These are phyloP conservation scores for Platorchestia sp. DNA, from an alignment of 1,140 invertebrate genomes.

Conservation along the genomic window DNA sequence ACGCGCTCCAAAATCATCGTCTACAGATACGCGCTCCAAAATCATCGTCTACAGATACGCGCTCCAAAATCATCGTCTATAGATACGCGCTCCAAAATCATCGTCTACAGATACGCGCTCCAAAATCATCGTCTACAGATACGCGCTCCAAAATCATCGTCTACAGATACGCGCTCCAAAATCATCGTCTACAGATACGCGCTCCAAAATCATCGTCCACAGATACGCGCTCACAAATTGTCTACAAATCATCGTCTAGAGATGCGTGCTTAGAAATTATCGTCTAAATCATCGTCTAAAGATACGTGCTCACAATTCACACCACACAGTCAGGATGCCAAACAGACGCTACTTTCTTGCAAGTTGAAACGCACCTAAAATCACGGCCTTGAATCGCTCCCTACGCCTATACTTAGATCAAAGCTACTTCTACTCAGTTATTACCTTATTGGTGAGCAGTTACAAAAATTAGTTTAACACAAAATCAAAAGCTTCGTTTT, in stretches of 20 bases:
- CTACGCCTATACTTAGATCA: not conserved
- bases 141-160: not conserved
- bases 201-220: not conserved
- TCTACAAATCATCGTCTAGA: too few species aligned
- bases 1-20: not conserved
- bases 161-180: not conserved
- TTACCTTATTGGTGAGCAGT: not conserved
- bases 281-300: too few species aligned
- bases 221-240: too few species aligned
- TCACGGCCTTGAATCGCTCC: not conserved
- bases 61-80: not conserved
- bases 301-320: not conserved
- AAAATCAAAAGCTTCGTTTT: too few species aligned
- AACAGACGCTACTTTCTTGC: not conserved
- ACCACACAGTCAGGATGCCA: not conserved
- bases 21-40: not conserved
- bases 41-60: not conserved
- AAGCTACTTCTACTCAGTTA: not conserved
- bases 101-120: not conserved
- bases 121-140: not conserved
- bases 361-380: not conserved
- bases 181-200: not conserved
- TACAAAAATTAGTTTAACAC: too few species aligned
- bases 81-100: not conserved
- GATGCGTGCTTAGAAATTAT: not conserved